Evolutionary conservation across 2,797 vertebrate genomes (phyloP), one percentile per base, ranked within the genome.

Genomic region (Lutjanus argentimaculatus): DNA sequence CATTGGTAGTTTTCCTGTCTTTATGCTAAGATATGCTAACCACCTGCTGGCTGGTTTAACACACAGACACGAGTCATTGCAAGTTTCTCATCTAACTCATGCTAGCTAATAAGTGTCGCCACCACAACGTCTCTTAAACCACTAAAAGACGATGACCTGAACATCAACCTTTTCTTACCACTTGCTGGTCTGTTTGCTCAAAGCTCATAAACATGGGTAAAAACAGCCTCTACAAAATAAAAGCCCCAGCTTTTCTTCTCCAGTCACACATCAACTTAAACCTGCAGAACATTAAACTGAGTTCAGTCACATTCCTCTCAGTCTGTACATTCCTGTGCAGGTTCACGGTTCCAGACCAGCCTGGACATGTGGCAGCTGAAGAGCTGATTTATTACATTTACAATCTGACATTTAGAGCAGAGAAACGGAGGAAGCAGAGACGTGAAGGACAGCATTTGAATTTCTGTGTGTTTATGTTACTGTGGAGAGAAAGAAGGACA

Each of bases 341-440:
- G 59, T 48, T 67, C 58, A 79, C 51, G 75, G 81, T 67, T 76
- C 42, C 57, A 58, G 77, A 68, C 46, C 73, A 63, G 85, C 51
- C 40, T 5, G 72, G 80, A 73, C 80, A 56, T 30, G 77, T 22
- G 63, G 69, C 19, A 58, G 68, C 51, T 56, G 67, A 40, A 4
- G 43, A 64, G n/a, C 22, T 40, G 55, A 73, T 68, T 48, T 59
- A 66, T 61, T 9, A 19, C 30, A 16, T 70, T 64, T 70, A 77
- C 58, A 48, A 11, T 56, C 19, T 48, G 49, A 77, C 75, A 42
- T 64, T 78, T 58, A 65, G 61, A 62, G 53, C 56, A 46, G 42
- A 62, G 48, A 21, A 12, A 36, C 11, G 25, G 53, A 51, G n/a
- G 36, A 12, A 58, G n/a, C 17, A 58, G 40, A 36, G 30, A 7